Base-by-base conservation (phyloP, 2,113 vertebrate species). In the Chascanopsetta lugubris region DNA sequence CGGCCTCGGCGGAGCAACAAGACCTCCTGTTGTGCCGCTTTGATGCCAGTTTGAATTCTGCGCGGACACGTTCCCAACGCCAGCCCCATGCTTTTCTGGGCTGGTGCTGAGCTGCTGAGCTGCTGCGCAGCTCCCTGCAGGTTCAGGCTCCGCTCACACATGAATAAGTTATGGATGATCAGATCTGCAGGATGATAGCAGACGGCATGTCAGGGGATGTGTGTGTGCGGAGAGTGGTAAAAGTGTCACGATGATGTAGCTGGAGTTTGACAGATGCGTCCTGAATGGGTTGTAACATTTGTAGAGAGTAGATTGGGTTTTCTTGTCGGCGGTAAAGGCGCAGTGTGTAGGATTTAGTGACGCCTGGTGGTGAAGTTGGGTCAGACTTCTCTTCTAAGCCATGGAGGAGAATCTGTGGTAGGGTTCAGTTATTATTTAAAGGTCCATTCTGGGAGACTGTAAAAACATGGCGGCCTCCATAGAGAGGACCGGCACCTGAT, bases 1-100 rank as follows among this genome's bases (percentile, higher is more conserved):
- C 77, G 77, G 69, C 75, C 73, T 55, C 69, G 24, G 56, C 2
- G 10, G 18, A 61, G 72, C 58, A 75, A 76, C 72, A 53, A 25
- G 63, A 48, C 66, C n/a, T 32, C 78, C 78, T 73, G 40, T 62
- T 25, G 72, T 51, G 76, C 53, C 38, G 60, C 62, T 75, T 74
- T 72, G 69, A 73, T 58, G 61, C 15, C 72, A 4, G n/a, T 73
- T 61, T 84, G 57, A 71, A 73, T 71, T 77, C 62, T 66, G 58
- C 40, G 43, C 20, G 12, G 77, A 69, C 77, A 48, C 30, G 74
- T 72, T 77, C 27, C 7, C 54, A 7, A 32, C 9, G 43, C 61
- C 55, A 47, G 34, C 6, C 15, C n/a, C n/a, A n/a, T n/a, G n/a
- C 8, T 51, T 58, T 38, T 17, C 47, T 49, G 57, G 56, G 26